Conservation (phyloP, 2,797 vertebrate species). For the Channa striata region DNA sequence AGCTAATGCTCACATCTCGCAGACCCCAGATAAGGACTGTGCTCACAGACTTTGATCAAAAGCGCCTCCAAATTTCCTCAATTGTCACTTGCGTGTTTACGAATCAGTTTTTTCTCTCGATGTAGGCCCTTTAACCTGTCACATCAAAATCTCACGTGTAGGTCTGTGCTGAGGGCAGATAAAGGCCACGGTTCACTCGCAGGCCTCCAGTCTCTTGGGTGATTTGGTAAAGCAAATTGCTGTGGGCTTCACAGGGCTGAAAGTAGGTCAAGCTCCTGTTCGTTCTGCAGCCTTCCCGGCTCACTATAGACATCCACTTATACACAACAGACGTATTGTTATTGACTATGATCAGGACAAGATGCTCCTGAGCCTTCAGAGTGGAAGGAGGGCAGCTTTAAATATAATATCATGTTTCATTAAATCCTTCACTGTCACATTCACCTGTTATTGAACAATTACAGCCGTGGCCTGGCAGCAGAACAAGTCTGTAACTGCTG, state of each 20-base stretch:
- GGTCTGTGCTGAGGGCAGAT: background rate
- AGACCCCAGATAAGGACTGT: background rate
- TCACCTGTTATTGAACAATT: background rate
- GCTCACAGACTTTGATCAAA: no score
- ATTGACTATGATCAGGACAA: conserved; percentile 35
- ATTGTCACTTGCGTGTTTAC: no score
- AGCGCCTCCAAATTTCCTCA: background rate
- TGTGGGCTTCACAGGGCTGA: conserved; percentile 59
- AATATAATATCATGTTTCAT: conserved; percentile 28
- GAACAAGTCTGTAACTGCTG: background rate
- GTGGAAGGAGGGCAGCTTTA: conserved; percentile 15
- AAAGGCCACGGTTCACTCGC: conserved; percentile 6
- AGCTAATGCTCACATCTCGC: background rate
- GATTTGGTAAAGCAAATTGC: conserved; percentile 59
- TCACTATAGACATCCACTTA: conserved; percentile 45
- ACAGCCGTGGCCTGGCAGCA: background rate
- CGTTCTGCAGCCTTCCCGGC: conserved; percentile 43
- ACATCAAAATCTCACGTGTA: background rate
- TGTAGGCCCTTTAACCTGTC: background rate
- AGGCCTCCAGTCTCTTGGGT: conserved; percentile 35
- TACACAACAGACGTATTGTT: conserved; percentile 65
- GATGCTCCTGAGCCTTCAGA: conserved; percentile 16
- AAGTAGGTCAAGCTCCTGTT: conserved; percentile 65
- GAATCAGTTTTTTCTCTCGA: no score
- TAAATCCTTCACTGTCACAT: background rate